Conservation (phyloP, 1,140 invertebrate species). For the Anoplophora glabripennis region DNA sequence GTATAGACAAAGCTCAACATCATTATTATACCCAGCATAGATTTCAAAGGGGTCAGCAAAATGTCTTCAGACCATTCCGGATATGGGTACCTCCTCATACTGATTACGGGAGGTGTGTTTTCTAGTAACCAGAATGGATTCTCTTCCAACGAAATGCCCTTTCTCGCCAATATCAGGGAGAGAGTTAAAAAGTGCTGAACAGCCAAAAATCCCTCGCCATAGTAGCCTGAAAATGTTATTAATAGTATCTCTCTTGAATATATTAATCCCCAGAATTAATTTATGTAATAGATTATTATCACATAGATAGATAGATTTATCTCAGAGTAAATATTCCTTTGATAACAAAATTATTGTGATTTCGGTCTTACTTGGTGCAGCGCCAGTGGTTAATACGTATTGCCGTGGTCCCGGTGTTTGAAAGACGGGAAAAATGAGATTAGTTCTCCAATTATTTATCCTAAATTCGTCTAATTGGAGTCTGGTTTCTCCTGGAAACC, state of each 20-base stretch:
- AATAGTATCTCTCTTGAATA: no score
- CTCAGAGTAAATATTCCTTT: no score
- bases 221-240: slow-evolving; percentile 66
- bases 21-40: slow-evolving; percentile 71
- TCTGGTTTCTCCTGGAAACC: slow-evolving; percentile 58
- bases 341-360: background rate
- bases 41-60: slow-evolving; percentile 63
- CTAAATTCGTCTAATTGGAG: slow-evolving; percentile 49
- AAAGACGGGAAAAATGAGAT: slow-evolving; percentile 65
- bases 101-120: slow-evolving; percentile 39
- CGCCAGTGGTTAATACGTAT: slow-evolving; percentile 55
- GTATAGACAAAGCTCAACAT: slow-evolving; percentile 76
- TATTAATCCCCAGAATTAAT: no score
- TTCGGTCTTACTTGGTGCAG: slow-evolving; percentile 57
- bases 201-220: slow-evolving; percentile 64
- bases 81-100: slow-evolving; percentile 71
- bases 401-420: slow-evolving; percentile 64
- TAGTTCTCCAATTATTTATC: slow-evolving; percentile 61
- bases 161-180: slow-evolving; percentile 52
- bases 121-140: background rate
- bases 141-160: background rate
- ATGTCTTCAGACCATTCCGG: slow-evolving; percentile 71
- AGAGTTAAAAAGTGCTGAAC: slow-evolving; percentile 64
- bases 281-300: no score
- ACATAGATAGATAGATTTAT: no score